Evolutionary conservation across 2,888 invertebrate species (phyloP), one percentile per base, ranked within the genome.

Genomic region (Acanthococcus lagerstroemiae): DNA sequence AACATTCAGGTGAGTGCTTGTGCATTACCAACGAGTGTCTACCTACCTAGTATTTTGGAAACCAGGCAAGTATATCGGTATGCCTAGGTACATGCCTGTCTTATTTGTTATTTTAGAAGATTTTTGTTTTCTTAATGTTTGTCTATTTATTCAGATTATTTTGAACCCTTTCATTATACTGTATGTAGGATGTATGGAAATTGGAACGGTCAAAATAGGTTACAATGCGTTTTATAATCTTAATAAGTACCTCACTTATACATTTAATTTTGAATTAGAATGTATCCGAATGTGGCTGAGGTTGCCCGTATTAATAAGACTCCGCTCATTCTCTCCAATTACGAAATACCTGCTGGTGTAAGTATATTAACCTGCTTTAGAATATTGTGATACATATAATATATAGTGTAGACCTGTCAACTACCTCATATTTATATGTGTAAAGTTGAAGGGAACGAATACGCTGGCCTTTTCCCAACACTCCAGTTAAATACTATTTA

Each of bases 281-380:
- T 75, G 57, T 74, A 73, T 55, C 75, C 76, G 4, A 74, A 72
- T 69, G 75, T 75, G 54, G 74, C 74, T 2, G 74, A 75, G 69
- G 72, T 75, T 9, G 74, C 75, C 1, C 71, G 76, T 65, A 72
- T 76, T 17, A 67, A 72, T 6, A 72, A 72, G 7, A 74, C 74
- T 70, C 75, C 77, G 70, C 55, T 76, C 55, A 72, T 76, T 21
- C 68, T 77, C 12, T 72, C 73, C 17, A 76, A 76, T 27, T 77
- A 76, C 65, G 72, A 73, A 65, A 72, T 78, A 60, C 78, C 78
- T 25, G 74, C 74, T 70, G 75, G 75, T 54, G 77, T 77, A 73
- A 72, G 70, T 69, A 57, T 50, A 17, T 19, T 44, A n/a, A n/a
- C n/a, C n/a, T n/a, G n/a, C n/a, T n/a, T n/a, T n/a, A n/a, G n/a